Conservation (phyloP, 2,888 invertebrate species). For the Leptinotarsa peninsularis region DNA sequence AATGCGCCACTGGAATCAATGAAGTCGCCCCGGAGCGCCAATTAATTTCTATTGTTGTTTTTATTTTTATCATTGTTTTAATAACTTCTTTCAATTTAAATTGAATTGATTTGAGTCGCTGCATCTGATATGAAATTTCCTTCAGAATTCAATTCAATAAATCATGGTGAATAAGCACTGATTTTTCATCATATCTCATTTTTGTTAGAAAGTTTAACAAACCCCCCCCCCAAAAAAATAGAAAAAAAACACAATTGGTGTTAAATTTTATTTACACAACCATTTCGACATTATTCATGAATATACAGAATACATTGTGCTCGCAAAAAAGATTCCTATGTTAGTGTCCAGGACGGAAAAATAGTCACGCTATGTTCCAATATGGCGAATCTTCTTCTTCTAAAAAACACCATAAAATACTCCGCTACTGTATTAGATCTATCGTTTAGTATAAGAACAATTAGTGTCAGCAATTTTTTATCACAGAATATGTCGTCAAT, state of each 20-base stretch:
- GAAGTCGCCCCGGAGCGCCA: no score
- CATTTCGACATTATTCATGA: conserved; percentile 54
- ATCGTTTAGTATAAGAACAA: conserved; percentile 47
- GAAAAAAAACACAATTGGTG: conserved; percentile 43
- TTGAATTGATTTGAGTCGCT: no score
- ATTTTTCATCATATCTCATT: no score
- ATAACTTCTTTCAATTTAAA: no score
- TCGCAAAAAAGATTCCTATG: conserved; percentile 45
- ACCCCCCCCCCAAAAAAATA: not conserved
- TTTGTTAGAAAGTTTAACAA: no score
- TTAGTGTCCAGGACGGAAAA: conserved; percentile 53
- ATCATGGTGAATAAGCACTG: no score
- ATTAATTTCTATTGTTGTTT: no score
- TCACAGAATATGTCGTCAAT: conserved; percentile 56
- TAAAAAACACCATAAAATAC: conserved; percentile 43
- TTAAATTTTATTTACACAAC: conserved; percentile 56
- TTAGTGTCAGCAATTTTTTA: conserved; percentile 49
- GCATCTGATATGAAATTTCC: no score
- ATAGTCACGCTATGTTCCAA: conserved; percentile 44
- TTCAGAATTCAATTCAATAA: no score
- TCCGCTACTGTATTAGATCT: conserved; percentile 43
- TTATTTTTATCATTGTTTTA: no score
- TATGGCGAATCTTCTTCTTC: conserved; percentile 30
- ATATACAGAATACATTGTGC: conserved; percentile 56
- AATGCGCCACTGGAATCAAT: no score